Evolutionary conservation across 2,888 invertebrate genomes (phyloP).

Genomic region (Apodemia hepburni): DNA sequence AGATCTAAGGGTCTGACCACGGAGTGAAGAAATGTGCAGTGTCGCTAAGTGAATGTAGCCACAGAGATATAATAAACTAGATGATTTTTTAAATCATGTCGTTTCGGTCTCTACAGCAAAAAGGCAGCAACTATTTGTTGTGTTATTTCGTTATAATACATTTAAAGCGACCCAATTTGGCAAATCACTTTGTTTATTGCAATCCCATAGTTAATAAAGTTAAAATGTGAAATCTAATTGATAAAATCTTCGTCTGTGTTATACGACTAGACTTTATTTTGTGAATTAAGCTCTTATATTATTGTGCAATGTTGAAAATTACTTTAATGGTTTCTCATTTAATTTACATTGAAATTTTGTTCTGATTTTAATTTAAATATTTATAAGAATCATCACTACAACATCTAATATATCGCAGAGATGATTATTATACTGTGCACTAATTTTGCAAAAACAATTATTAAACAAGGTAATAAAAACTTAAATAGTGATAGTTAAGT

Average conservation of each 20-base stretch:
- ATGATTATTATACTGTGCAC: too few species aligned
- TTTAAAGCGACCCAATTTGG: neutral
- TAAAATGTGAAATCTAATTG: neutral
- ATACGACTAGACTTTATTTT: neutral
- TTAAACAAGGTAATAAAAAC: too few species aligned
- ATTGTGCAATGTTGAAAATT: too few species aligned
- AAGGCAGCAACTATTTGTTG: too few species aligned
- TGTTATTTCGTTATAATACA: neutral
- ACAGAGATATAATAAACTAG: neutral
- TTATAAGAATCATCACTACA: too few species aligned
- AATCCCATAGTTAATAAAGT: neutral
- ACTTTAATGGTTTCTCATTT: too few species aligned
- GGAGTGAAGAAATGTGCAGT: neutral
- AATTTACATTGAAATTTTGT: too few species aligned
- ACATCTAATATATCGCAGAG: too few species aligned
- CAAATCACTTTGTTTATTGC: neutral
- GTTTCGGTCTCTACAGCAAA: neutral
- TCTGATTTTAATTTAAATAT: too few species aligned
- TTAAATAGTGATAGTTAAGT: too few species aligned
- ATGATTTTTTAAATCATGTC: neutral
- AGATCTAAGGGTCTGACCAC: slow-evolving; percentile 47
- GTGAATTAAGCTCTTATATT: too few species aligned
- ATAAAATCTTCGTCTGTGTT: neutral
- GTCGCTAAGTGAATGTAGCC: neutral
- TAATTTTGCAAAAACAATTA: too few species aligned